These are phyloP conservation scores for Schizopygopsis malacanthus DNA, from an alignment of 2,797 vertebrate species.

Conservation along the genomic window DNA sequence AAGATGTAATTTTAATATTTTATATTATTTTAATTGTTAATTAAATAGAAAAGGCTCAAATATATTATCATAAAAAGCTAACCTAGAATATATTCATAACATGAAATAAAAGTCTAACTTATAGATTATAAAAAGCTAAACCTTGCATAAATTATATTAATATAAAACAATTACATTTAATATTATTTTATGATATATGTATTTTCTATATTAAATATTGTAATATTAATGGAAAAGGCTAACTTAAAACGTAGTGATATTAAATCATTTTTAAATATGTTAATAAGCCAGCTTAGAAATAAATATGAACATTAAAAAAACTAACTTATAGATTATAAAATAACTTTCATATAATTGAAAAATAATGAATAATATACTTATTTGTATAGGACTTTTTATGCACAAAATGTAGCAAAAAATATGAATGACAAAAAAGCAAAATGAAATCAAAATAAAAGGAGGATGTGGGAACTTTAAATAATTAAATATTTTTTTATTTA, in stretches of 20 bases:
- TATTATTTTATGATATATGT: not conserved
- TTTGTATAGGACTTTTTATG: not conserved
- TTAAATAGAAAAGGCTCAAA: not conserved
- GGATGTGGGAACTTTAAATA: not conserved
- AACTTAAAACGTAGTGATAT: not conserved
- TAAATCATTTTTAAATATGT: not conserved
- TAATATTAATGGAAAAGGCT: not conserved
- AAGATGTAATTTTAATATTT: not conserved
- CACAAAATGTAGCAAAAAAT: not conserved
- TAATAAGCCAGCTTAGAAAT: not conserved
- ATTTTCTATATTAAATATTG: not conserved
- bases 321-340: not conserved
- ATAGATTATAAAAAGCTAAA: not conserved
- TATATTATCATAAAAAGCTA: not conserved
- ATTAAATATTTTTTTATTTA: not conserved
- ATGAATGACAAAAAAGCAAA: not conserved
- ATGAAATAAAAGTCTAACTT: not conserved
- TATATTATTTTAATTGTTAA: not conserved
- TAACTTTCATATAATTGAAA: not conserved
- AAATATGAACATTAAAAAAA: not conserved
- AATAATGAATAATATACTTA: not conserved
- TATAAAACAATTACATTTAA: not conserved
- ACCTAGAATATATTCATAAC: not conserved
- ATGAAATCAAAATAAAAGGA: not conserved
- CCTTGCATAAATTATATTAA: too few species aligned